Evolutionary conservation across 2,797 vertebrate species (phyloP), one percentile per base, ranked within the genome.

Genomic region (Paedocypris micromegethes): DNA sequence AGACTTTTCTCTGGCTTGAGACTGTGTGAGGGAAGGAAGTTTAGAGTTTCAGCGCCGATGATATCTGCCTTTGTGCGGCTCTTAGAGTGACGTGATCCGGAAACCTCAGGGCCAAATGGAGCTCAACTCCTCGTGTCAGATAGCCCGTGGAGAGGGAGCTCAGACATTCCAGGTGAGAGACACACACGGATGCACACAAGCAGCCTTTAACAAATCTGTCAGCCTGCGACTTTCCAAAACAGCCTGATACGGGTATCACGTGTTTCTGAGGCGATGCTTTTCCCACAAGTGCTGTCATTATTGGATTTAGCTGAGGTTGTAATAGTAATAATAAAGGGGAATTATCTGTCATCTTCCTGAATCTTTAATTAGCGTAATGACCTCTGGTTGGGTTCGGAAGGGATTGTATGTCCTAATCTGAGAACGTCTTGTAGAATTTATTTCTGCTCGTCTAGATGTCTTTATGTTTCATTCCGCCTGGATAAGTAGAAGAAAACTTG

Each of bases 91-190:
- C 0, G 89, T 97, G 77, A 96, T 97, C 85, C 86, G 86, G 83
- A 96, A 96, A 79, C 94, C 95, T 64, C 93, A 94, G 78, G 94
- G 95, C 62, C 94, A 93, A 84, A 91, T 96, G 76, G 92, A 97
- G 79, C 89, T 98, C 73, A 94, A 91, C 84, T 91, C 94, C 0
- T 92, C 80, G 0, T 97, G 95, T 80, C 88, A 91, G 23, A 94
- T 98, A 56, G 77, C 93, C 5, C 91, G 92, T 41, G 93, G 92
- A 66, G 95, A 97, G 77, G 94, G 91, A 67, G 90, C 92, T 0
- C 93, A 96, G 78, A 96, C 92, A 0, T 96, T 98, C 84, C 95
- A 96, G 84, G 95, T 96, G 71, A 88, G 84, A 4, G 42, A 58
- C 52, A 59, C 48, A 62, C 43, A 51, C 41, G 42, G 54, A 65